Conservation (phyloP, 1,140 invertebrate genomes). For the Cydia amplana region DNA sequence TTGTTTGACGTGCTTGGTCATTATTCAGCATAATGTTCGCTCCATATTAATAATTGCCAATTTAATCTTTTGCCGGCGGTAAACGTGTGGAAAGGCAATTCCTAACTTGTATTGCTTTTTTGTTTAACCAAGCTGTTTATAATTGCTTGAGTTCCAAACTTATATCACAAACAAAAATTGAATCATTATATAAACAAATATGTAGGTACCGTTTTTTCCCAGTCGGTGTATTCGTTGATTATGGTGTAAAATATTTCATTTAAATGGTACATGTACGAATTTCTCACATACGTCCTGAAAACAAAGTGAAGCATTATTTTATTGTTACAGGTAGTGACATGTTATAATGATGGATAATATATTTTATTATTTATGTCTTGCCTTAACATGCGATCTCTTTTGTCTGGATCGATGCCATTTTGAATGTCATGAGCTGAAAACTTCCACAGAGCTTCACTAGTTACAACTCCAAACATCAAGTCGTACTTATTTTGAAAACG, state of each 20-base stretch:
- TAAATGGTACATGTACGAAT: conserved; percentile 95
- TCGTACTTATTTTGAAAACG: conserved; percentile 84
- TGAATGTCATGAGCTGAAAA: conserved; percentile 91
- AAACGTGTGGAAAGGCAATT: too few species aligned
- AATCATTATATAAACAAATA: conserved; percentile 49
- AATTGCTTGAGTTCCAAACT: too few species aligned
- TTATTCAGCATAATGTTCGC: too few species aligned
- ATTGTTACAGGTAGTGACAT: too few species aligned
- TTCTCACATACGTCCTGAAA: conserved; percentile 92
- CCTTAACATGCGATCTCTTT: conserved; percentile 92
- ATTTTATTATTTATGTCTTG: conserved; percentile 41
- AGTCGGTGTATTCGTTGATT: conserved; percentile 98
- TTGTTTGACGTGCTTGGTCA: too few species aligned
- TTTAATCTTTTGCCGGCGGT: too few species aligned
- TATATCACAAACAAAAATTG: too few species aligned
- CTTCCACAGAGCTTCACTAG: conserved; percentile 90
- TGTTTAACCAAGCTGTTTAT: too few species aligned
- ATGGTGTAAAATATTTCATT: conserved; percentile 98
- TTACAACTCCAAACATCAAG: conserved; percentile 91
- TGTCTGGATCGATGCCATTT: conserved; percentile 93
- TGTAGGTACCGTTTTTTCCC: conserved; percentile 91
- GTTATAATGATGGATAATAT: too few species aligned
- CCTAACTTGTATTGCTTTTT: too few species aligned
- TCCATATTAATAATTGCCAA: too few species aligned
- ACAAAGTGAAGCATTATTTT: conserved; percentile 32